Evolutionary conservation across 2,888 invertebrate genomes (phyloP), one percentile per base, ranked within the genome.

Genomic region (Ditula angustiorana): DNA sequence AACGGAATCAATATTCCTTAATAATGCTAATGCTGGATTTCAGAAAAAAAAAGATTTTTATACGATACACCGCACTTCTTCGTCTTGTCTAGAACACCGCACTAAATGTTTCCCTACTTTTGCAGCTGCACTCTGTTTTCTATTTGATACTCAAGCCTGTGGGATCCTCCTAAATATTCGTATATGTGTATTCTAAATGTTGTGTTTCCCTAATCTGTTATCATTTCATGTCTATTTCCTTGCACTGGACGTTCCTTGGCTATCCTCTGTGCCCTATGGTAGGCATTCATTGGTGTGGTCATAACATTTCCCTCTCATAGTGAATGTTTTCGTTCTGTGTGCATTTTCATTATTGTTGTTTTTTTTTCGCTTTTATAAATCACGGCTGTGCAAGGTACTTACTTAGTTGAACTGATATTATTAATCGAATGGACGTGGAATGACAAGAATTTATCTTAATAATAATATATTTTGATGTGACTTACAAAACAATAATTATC

Each of bases 31-130:
- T 70, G 76, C 79, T 79, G 78, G 73, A 11, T 24, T 10, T 33
- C 82, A 79, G 74, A 74, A 67, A 76, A 76, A 67, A 41, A 41
- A 19, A 19, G 73, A 75, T 78, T 76, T 77, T 76, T 74, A 78
- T 80, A 77, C 76, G 75, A 73, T 67, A 74, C 76, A 57, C 52
- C 57, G 90, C 92, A 91, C 91, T 77, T 82, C 82, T 80, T 82
- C 81, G 76, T 87, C 80, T 85, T 87, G 80, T 84, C 75, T 86
- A 82, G 79, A 79, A 78, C 71, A 80, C 77, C 78, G 92, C 92
- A 92, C 91, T 88, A 81, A 85, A 83, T 90, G 91, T 92, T 85
- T 82, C 80, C 83, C 80, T 78, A 73, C 75, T 69, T 79, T 71
- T 85, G 86, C 90, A 90, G 64, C 41, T 41, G 41, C 91, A 78